These are phyloP conservation scores for Bibio marci DNA, from an alignment of 2,888 invertebrate genomes.

Conservation along the genomic window DNA sequence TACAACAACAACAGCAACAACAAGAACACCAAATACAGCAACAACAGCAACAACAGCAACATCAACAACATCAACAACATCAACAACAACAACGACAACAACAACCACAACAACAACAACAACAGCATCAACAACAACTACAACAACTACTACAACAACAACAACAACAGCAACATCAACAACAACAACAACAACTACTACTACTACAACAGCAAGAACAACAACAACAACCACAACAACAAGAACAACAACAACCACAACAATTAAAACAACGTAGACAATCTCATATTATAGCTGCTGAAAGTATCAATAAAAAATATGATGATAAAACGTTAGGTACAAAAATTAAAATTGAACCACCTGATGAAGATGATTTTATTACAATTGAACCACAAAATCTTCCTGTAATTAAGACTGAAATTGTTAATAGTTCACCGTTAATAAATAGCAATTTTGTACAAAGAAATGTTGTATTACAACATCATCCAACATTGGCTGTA, in stretches of 20 bases:
- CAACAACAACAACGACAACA: background rate
- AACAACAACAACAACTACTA: background rate
- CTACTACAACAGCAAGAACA: background rate
- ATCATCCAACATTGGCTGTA: conserved; percentile 1
- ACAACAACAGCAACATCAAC: background rate
- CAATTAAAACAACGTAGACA: background rate
- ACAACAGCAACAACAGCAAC: background rate
- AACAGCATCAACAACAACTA: background rate
- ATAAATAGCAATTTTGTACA: background rate
- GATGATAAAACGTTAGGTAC: background rate
- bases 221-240: background rate
- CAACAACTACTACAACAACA: background rate
- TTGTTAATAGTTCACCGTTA: conserved; percentile 6
- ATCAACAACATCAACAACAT: background rate
- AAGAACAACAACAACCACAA: background rate
- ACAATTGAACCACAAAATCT: conserved; percentile 8
- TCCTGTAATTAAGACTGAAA: conserved; percentile 7
- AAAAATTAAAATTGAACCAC: background rate
- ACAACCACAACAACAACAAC: background rate
- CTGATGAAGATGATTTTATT: conserved; percentile 18
- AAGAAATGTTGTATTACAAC: conserved; percentile 9
- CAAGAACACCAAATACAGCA: background rate
- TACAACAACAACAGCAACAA: background rate
- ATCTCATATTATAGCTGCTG: too few relatives aligned
- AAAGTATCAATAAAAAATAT: too few relatives aligned